A percentile compares a stretch with the other conserved stretches of the same genome.
These are phyloP conservation scores for Acronicta leporina DNA, from an alignment of 2,888 invertebrate genomes.

Conservation along the genomic window DNA sequence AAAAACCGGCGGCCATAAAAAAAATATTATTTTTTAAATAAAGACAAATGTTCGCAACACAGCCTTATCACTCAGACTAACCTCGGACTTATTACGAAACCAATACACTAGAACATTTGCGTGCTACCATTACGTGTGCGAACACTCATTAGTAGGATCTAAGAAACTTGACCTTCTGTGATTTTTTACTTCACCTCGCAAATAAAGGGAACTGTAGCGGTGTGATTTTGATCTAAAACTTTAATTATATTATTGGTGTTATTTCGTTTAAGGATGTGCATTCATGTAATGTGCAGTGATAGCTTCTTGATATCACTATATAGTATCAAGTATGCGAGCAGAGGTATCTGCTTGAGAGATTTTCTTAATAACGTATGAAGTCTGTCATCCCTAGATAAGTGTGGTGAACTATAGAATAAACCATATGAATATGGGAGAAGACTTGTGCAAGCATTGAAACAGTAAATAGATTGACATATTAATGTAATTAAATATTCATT, in stretches of 20 bases:
- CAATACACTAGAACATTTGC: constrained; percentile 56
- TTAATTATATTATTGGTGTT: background rate
- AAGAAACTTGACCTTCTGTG: constrained; percentile 67
- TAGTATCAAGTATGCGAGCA: no score
- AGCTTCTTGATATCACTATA: no score
- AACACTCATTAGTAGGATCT: constrained; percentile 63
- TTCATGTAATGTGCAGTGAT: background rate
- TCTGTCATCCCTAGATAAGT: no score
- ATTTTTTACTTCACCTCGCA: constrained; percentile 49
- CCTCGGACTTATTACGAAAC: constrained; percentile 63
- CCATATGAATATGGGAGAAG: no score
- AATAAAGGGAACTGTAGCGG: constrained; percentile 51
- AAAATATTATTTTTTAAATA: background rate
- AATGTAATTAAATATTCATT: no score
- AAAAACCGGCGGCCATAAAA: background rate
- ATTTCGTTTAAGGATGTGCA: background rate
- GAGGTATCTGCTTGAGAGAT: no score
- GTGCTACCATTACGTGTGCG: constrained; percentile 60
- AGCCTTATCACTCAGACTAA: constrained; percentile 52
- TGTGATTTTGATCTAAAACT: constrained; percentile 37
- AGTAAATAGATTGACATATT: no score
- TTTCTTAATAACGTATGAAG: no score
- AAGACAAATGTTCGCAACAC: constrained; percentile 24
- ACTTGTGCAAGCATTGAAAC: no score
- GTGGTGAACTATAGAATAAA: no score